Evolutionary conservation across 2,113 vertebrate species (phyloP), one percentile per base, ranked within the genome.

Genomic region (Arvicanthis niloticus): DNA sequence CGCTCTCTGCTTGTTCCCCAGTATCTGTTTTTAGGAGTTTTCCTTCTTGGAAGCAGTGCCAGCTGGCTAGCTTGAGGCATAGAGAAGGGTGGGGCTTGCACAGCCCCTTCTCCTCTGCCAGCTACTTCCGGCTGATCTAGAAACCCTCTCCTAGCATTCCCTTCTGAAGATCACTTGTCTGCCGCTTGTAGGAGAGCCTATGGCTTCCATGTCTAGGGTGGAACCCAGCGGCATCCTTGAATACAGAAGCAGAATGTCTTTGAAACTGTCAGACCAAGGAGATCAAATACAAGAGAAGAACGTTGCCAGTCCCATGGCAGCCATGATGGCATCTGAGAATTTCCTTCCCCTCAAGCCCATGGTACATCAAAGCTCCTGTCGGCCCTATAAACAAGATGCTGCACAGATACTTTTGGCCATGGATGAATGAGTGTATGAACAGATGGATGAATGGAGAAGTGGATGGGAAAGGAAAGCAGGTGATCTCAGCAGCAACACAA

Each of bases 401-500:
- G 73, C 56, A 37, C 62, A 45, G 73, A 82, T 51, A 89, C 0
- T 73, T 81, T 89, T 67, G 95, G 95, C 81, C 75, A 97, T 96
- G 96, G 92, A 96, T 56, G 68, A 48, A 97, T 72, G 94, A 80
- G 82, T 72, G 80, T 58, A 82, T 48, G 90, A 8, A 93, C 45
- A 51, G 45, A 96, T 81, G 96, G 89, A 96, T 87, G 82, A 29
- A 77, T 85, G 86, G 45, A 70, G 26, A 56, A 3, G 88, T 91
- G 84, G 75, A 94, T 29, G 84, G 90, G 91, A 48, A 94, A 97
- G 90, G 91, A 48, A 94, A 97, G 97, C 96, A 9, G 77, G 95
- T 93, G 97, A 70, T 84, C 89, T 97, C 40, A 87, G 96, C 93
- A 95, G 96, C 95, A 68, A 97, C 82, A 93, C 21, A 92, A 89